These are phyloP conservation scores for Alexandromys fortis DNA, from an alignment of 2,113 vertebrate genomes.

Conservation along the genomic window DNA sequence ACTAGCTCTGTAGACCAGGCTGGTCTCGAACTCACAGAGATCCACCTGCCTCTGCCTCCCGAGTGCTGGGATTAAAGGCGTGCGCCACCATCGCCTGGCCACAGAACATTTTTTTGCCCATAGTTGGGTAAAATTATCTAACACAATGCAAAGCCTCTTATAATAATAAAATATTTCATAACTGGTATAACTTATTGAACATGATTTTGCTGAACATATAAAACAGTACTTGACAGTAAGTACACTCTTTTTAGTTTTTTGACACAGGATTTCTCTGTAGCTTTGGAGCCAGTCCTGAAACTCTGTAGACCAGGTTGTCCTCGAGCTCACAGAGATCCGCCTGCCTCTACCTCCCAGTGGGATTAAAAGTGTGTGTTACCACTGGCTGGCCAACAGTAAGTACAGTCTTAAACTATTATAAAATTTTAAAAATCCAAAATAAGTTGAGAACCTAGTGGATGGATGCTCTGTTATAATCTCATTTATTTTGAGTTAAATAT, in stretches of 20 bases:
- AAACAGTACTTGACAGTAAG: not conserved
- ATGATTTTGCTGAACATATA: not conserved
- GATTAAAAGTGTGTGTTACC: no score
- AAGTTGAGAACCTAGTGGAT: not conserved
- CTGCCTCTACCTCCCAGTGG: no score
- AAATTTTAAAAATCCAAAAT: not conserved
- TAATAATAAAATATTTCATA: not conserved
- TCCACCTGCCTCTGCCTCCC: no score
- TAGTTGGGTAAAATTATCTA: not conserved
- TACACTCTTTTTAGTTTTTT: not conserved
- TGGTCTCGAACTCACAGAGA: no score
- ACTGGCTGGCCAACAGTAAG: no score
- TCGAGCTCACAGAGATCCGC: no score
- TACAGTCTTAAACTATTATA: not conserved
- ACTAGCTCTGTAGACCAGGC: no score
- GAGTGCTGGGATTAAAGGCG: no score
- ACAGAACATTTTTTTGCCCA: not conserved
- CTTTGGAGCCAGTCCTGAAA: no score
- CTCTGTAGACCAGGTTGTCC: no score
- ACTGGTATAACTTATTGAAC: not conserved
- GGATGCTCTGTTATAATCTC: conserved; percentile 1
- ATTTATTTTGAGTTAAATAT: conserved; percentile 32
- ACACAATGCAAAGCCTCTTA: not conserved
- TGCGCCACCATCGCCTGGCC: no score
- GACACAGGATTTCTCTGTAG: no score